Percentiles rank a stretch among this genome's conserved stretches.
These are phyloP conservation scores for Siphamia tubifer DNA, from an alignment of 2,113 vertebrate species.

Conservation along the genomic window DNA sequence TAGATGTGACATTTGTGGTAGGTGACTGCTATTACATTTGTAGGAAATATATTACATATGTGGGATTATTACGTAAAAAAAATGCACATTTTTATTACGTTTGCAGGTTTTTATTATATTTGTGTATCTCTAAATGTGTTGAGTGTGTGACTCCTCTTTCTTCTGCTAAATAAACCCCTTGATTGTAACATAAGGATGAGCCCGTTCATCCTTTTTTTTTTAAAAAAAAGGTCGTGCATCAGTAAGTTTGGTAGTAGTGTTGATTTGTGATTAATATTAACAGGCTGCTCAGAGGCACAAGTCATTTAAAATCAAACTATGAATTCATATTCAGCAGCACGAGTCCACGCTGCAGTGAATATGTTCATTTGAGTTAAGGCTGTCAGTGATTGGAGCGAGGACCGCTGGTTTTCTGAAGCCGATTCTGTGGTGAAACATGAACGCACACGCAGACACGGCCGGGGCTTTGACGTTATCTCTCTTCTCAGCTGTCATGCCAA, in stretches of 20 bases:
- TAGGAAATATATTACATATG: too few species aligned
- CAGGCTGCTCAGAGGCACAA: not conserved
- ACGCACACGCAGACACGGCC: not conserved
- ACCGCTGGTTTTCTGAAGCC: not conserved
- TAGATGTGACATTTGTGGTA: too few species aligned
- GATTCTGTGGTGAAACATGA: not conserved
- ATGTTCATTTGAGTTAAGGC: not conserved
- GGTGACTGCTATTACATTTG: too few species aligned
- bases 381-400: not conserved
- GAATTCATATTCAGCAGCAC: constrained; percentile 36
- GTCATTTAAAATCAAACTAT: constrained; percentile 11
- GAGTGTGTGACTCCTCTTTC: too few species aligned
- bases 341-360: constrained; percentile 3
- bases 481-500: not conserved
- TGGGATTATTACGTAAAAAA: too few species aligned
- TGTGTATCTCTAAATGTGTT: too few species aligned
- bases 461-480: not conserved
- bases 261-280: not conserved
- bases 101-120: too few species aligned
- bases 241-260: not conserved
- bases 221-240: too few species aligned
- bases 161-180: too few species aligned
- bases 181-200: too few species aligned
- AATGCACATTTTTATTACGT: too few species aligned
- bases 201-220: too few species aligned